phyloP scores from a whole-genome alignment of 2,888 invertebrate species.

The Euzetes globulus region DNA sequence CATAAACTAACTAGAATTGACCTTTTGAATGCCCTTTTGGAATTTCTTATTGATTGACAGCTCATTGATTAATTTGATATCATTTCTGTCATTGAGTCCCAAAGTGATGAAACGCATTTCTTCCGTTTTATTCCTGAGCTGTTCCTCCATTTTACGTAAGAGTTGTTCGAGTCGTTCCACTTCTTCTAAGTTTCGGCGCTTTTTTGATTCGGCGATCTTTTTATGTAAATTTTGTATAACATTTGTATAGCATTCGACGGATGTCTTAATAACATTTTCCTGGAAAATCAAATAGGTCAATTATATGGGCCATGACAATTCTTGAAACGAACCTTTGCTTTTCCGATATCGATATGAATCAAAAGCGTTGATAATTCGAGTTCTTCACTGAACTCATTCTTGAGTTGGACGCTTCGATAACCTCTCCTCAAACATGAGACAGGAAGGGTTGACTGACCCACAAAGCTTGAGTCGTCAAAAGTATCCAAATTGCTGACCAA shows the following conservation, averaged over 20 bases:
- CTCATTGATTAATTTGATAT: slow-evolving; percentile 7
- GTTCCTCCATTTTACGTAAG: neutral
- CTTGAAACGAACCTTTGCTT: slow-evolving; percentile 42
- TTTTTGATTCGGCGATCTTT: slow-evolving; percentile 44
- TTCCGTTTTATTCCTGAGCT: slow-evolving; percentile 8
- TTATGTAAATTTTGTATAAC: slow-evolving; percentile 44
- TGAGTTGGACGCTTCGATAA: slow-evolving; percentile 80
- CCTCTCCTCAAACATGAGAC: slow-evolving; percentile 57
- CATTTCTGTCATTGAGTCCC: neutral
- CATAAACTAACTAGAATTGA: neutral
- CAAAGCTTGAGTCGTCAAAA: slow-evolving; percentile 92
- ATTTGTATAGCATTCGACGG: slow-evolving; percentile 46
- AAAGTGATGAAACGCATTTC: neutral
- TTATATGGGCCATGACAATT: neutral
- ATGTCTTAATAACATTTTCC: slow-evolving; percentile 46
- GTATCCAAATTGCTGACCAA: slow-evolving; percentile 90
- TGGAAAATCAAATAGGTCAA: too few relatives aligned
- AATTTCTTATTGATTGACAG: neutral
- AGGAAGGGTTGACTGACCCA: slow-evolving; percentile 91
- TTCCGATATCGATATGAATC: slow-evolving; percentile 64
- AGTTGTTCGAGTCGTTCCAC: neutral
- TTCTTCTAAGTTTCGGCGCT: slow-evolving; percentile 11
- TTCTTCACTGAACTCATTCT: slow-evolving; percentile 84
- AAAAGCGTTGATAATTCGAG: slow-evolving; percentile 82
- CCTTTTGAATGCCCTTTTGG: neutral